These are phyloP conservation scores for Sarcophilus harrisii DNA, from an alignment of 2,797 vertebrate genomes.

Conservation along the genomic window DNA sequence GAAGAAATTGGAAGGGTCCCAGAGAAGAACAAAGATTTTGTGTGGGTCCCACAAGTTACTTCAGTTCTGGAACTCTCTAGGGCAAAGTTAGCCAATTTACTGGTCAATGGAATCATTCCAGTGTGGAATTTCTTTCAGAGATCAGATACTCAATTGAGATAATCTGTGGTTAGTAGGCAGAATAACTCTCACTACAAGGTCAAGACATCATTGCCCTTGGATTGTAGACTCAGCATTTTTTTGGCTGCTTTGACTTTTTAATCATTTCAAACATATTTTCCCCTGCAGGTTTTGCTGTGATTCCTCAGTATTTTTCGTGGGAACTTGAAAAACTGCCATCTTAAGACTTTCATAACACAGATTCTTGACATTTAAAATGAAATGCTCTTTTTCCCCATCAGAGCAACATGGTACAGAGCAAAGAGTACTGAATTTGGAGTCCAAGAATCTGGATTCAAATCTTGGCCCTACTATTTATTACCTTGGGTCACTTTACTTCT, in stretches of 20 bases:
- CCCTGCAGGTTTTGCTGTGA: neutral
- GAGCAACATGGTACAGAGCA: neutral
- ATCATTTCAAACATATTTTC: neutral
- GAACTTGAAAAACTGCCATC: neutral
- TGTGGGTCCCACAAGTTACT: neutral
- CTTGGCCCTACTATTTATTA: conserved; percentile 29
- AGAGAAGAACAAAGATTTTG: neutral
- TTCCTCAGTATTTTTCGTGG: neutral
- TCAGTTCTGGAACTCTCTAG: neutral
- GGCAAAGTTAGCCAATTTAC: neutral
- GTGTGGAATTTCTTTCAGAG: neutral
- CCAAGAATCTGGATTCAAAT: conserved; percentile 34
- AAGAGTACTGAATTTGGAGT: neutral
- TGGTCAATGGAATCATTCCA: neutral
- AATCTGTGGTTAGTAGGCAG: neutral
- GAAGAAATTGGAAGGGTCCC: neutral
- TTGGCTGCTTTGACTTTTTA: neutral
- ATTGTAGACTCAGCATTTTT: neutral
- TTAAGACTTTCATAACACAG: neutral
- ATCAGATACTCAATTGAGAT: neutral
- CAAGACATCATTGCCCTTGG: neutral
- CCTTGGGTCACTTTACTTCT: conserved; percentile 39
- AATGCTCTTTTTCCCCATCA: neutral
- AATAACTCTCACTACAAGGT: neutral
- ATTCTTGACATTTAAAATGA: neutral